Conservation (phyloP, 2,113 vertebrate species). For the Orientallactaga bullata region DNA sequence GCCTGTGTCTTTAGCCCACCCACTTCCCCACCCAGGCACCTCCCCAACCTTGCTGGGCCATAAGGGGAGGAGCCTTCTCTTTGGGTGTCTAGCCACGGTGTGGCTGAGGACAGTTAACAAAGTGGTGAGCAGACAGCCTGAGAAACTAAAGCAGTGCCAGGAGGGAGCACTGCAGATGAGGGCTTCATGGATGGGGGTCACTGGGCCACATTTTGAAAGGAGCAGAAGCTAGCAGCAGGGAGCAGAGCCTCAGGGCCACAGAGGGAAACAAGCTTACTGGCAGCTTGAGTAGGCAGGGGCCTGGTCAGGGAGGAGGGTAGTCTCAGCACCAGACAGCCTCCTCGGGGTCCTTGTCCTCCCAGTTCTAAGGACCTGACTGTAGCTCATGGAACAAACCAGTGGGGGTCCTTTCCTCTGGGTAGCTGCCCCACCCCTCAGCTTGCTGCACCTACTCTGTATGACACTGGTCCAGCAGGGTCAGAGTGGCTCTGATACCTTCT, state of each 20-base stretch:
- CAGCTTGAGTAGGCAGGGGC: background rate
- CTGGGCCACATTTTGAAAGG: background rate
- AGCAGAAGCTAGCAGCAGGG: background rate
- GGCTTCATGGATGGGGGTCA: background rate
- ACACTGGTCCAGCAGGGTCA: background rate
- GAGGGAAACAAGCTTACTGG: background rate
- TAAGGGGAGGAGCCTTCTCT: background rate
- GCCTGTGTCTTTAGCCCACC: background rate
- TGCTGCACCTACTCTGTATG: background rate
- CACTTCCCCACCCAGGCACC: background rate
- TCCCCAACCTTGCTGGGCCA: background rate
- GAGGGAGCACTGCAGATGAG: background rate
- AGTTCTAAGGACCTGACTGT: background rate
- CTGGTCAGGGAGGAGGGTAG: background rate
- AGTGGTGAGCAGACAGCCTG: background rate
- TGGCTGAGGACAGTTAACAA: too few relatives aligned
- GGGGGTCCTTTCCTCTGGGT: background rate
- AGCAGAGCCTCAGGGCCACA: background rate
- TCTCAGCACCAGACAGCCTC: background rate
- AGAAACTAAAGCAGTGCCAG: background rate
- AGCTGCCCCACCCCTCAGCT: background rate
- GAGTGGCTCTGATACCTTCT: conserved; percentile 90
- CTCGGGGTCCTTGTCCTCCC: background rate
- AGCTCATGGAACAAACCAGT: too few relatives aligned
- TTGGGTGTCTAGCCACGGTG: background rate